Evolutionary conservation across 2,888 invertebrate genomes (phyloP).

Genomic region (Leptinotarsa juncta): DNA sequence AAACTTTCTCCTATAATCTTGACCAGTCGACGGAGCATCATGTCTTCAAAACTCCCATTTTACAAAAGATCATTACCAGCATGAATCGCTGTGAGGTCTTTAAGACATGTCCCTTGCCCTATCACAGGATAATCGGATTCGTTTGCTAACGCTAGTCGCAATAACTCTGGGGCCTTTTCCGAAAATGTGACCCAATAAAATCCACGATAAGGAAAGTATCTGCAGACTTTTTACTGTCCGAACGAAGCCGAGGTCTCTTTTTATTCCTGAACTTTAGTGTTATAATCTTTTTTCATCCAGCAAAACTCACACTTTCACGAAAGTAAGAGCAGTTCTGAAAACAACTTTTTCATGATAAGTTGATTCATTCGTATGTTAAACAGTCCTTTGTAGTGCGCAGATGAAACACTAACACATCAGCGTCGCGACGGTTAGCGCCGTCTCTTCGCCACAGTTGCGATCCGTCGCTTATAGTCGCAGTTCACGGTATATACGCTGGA

Average conservation of each 20-base stretch:
- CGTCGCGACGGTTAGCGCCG: constrained; percentile 49
- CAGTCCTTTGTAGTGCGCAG: constrained; percentile 55
- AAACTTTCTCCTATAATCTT: no score
- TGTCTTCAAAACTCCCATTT: not conserved
- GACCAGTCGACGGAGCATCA: no score
- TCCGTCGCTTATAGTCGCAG: constrained; percentile 59
- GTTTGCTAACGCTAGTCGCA: not conserved
- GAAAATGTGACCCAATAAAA: constrained; percentile 53
- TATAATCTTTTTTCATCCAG: constrained; percentile 29
- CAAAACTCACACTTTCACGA: not conserved
- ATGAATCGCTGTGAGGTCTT: not conserved
- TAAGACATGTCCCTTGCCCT: not conserved
- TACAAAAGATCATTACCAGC: constrained; percentile 10
- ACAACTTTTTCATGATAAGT: constrained; percentile 57
- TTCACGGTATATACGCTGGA: constrained; percentile 56
- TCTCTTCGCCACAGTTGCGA: constrained; percentile 61
- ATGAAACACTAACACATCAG: constrained; percentile 34
- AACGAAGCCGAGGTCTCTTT: constrained; percentile 45
- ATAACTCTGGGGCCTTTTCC: constrained; percentile 40
- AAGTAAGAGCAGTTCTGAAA: constrained; percentile 52
- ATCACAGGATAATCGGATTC: constrained; percentile 6
- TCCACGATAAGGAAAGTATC: constrained; percentile 47
- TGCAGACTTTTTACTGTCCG: constrained; percentile 52
- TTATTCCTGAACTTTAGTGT: constrained; percentile 32
- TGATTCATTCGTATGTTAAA: constrained; percentile 55